These are phyloP conservation scores for Anisognathus igniventris DNA, from an alignment of 2,797 vertebrate genomes.

Conservation along the genomic window DNA sequence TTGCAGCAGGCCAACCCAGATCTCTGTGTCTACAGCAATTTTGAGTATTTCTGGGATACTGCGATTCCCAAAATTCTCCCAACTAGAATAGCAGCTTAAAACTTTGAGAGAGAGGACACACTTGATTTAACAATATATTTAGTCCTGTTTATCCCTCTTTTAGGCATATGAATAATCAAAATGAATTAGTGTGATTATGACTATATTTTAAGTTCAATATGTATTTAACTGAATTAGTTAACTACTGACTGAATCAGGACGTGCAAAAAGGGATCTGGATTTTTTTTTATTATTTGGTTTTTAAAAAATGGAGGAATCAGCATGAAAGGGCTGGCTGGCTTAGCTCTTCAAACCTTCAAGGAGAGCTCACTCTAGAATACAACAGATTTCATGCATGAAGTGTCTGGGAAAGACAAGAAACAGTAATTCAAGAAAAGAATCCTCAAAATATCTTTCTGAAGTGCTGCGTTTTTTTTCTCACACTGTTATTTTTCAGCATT, in stretches of 20 bases:
- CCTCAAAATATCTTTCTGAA: background rate
- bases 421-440: background rate
- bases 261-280: background rate
- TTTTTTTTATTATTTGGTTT: background rate
- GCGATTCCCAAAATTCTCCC: background rate
- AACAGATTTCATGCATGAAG: background rate
- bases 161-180: background rate
- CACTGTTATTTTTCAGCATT: background rate
- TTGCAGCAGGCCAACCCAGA: background rate
- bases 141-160: background rate
- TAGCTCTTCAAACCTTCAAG: background rate
- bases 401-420: background rate
- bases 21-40: background rate
- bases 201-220: background rate
- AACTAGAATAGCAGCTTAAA: background rate
- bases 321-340: background rate
- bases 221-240: background rate
- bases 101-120: background rate
- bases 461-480: background rate
- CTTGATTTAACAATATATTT: background rate
- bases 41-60: background rate
- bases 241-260: background rate
- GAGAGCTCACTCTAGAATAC: background rate
- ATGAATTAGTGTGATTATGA: background rate
- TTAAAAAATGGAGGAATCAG: background rate